A percentile compares a stretch with the other conserved stretches of the same genome.
These are phyloP conservation scores for Aphelocoma californica DNA, from an alignment of 2,797 vertebrate species.

Conservation along the genomic window DNA sequence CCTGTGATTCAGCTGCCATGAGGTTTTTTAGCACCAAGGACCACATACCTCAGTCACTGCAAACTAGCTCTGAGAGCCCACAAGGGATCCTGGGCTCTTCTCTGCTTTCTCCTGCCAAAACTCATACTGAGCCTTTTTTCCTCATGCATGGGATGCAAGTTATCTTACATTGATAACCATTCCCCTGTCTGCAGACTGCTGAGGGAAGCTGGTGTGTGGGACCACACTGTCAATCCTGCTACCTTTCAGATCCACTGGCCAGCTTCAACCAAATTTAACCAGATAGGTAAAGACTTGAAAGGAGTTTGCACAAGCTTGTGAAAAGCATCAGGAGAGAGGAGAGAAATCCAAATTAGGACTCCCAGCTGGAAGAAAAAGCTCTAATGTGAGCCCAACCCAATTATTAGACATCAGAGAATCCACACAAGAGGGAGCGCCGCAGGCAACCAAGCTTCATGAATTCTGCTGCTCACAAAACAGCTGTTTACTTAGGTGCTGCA, in stretches of 20 bases:
- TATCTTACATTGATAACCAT: neutral
- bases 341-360: conserved; percentile 56
- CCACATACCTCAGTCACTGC: neutral
- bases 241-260: neutral
- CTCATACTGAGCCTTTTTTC: neutral
- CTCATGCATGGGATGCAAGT: neutral
- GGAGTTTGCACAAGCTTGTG: conserved; percentile 16
- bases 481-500: conserved; percentile 52
- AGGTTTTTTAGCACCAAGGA: neutral
- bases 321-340: conserved; percentile 35
- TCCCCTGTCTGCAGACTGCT: neutral
- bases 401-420: conserved; percentile 71
- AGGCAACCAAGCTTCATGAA: conserved; percentile 48
- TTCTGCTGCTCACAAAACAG: conserved; percentile 36
- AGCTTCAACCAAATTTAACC: neutral
- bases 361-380: conserved; percentile 58
- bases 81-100: neutral
- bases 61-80: neutral
- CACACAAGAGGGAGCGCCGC: conserved; percentile 43
- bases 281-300: conserved; percentile 21
- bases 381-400: conserved; percentile 57
- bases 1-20: neutral
- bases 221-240: neutral
- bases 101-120: neutral
- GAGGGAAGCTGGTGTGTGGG: neutral